Evolutionary conservation across 2,888 invertebrate species (phyloP).

Genomic region (Neria commutata): DNA sequence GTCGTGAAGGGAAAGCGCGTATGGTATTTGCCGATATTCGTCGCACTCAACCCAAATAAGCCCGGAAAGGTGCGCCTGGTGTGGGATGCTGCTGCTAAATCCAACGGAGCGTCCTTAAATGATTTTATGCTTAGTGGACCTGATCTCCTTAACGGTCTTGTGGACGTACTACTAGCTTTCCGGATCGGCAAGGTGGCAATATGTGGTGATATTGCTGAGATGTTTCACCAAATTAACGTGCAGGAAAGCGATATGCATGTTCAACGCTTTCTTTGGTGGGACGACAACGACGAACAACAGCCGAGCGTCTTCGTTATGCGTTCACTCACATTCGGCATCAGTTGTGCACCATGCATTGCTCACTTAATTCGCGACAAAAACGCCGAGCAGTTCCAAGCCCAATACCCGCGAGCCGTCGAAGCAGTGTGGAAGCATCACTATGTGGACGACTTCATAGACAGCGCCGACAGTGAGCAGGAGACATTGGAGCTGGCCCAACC

Average conservation of each 20-base stretch:
- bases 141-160: constrained; percentile 33
- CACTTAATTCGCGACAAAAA: constrained; percentile 24
- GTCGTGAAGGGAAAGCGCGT: neutral
- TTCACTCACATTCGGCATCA: constrained; percentile 26
- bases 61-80: constrained; percentile 41
- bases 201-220: constrained; percentile 32
- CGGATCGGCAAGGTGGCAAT: constrained; percentile 25
- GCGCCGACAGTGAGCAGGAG: too few relatives aligned
- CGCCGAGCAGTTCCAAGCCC: neutral
- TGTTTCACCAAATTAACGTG: constrained; percentile 29
- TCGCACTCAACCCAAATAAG: constrained; percentile 36
- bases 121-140: constrained; percentile 48
- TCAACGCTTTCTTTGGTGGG: constrained; percentile 34
- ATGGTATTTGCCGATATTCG: constrained; percentile 34
- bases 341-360: constrained; percentile 26
- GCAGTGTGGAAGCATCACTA: too few relatives aligned
- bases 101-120: constrained; percentile 40
- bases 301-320: constrained; percentile 34
- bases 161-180: constrained; percentile 27
- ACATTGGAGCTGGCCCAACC: too few relatives aligned
- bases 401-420: too few relatives aligned
- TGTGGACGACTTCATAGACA: too few relatives aligned
- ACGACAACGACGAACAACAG: constrained; percentile 15
- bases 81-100: constrained; percentile 47
- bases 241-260: constrained; percentile 19